Percentiles rank a stretch among this genome's conserved stretches.
Evolutionary conservation across 2,888 invertebrate genomes (phyloP).

Genomic region (Apamea sordens): DNA sequence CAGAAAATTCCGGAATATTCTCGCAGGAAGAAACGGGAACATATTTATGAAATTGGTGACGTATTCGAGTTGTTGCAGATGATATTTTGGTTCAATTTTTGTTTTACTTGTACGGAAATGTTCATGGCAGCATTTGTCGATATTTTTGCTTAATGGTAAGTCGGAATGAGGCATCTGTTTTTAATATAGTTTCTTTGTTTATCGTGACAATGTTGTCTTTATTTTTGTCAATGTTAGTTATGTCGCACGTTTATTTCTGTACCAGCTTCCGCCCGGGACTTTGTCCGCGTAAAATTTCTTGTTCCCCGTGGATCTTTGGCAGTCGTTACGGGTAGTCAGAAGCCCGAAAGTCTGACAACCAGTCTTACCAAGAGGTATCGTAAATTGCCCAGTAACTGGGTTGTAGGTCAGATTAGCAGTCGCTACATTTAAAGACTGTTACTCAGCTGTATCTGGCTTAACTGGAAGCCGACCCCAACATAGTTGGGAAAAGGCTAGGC

Average conservation of each 20-base stretch:
- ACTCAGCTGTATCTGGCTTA: too few relatives aligned
- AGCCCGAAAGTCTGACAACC: too few relatives aligned
- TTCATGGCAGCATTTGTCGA: neutral
- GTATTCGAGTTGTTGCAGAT: conserved; percentile 37
- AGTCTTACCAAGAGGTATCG: too few relatives aligned
- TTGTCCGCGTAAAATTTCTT: neutral
- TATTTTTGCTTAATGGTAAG: conserved; percentile 16
- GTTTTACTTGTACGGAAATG: conserved; percentile 20
- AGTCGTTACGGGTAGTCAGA: too few relatives aligned
- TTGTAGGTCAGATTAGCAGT: too few relatives aligned
- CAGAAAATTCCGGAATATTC: conserved; percentile 49
- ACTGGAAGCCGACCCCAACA: too few relatives aligned
- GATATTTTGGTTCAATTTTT: conserved; percentile 35
- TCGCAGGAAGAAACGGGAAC: conserved; percentile 28
- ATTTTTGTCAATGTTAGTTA: neutral
- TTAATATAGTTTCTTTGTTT: neutral
- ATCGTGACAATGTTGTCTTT: neutral
- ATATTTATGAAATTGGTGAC: conserved; percentile 61
- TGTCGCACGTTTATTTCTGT: neutral
- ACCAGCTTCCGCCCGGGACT: neutral
- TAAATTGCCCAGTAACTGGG: too few relatives aligned
- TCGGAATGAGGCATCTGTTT: conserved; percentile 1
- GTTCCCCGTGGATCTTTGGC: too few relatives aligned
- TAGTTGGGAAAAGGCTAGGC: too few relatives aligned
- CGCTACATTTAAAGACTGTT: too few relatives aligned